Evolutionary conservation across 1,140 invertebrate species (phyloP).

Genomic region (Idris sp.): DNA sequence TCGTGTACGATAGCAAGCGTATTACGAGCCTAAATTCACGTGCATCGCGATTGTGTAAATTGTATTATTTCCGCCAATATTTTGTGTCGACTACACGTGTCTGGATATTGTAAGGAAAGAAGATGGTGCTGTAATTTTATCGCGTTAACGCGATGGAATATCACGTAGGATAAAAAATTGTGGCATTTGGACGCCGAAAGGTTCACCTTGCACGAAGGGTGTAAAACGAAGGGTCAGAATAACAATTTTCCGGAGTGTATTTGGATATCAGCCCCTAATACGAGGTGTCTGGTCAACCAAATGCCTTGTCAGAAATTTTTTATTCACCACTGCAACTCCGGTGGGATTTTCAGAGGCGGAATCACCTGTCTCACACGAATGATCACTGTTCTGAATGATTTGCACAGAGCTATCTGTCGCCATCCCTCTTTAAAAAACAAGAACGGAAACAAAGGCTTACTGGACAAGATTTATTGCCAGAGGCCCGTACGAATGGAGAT

Average conservation of each 20-base stretch:
- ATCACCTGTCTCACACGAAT: constrained; percentile 68
- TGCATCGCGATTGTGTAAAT: constrained; percentile 56
- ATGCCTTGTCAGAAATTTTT: constrained; percentile 71
- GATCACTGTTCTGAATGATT: constrained; percentile 64
- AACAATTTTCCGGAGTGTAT: constrained; percentile 74
- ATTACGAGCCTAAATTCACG: constrained; percentile 37
- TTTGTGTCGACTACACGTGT: constrained; percentile 32
- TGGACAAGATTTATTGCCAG: constrained; percentile 58
- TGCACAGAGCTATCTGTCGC: constrained; percentile 42
- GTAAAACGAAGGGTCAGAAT: constrained; percentile 61
- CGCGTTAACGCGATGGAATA: constrained; percentile 57
- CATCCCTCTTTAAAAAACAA: constrained; percentile 31
- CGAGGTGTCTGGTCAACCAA: constrained; percentile 71
- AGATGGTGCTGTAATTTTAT: constrained; percentile 56
- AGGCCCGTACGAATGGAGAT: constrained; percentile 54
- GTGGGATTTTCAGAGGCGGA: constrained; percentile 67
- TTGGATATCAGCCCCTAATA: constrained; percentile 71
- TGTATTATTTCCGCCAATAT: constrained; percentile 62
- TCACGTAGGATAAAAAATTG: constrained; percentile 41
- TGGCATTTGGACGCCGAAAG: constrained; percentile 45
- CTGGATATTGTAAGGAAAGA: constrained; percentile 47
- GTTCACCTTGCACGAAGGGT: constrained; percentile 45
- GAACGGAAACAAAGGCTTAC: constrained; percentile 56
- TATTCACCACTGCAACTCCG: constrained; percentile 66
- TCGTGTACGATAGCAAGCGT: constrained; percentile 49